A percentile compares a stretch with the other conserved stretches of the same genome.
Evolutionary conservation across 92 coral and sea anemone species (phyloP).

Genomic region (Epizoanthus fatuus): DNA sequence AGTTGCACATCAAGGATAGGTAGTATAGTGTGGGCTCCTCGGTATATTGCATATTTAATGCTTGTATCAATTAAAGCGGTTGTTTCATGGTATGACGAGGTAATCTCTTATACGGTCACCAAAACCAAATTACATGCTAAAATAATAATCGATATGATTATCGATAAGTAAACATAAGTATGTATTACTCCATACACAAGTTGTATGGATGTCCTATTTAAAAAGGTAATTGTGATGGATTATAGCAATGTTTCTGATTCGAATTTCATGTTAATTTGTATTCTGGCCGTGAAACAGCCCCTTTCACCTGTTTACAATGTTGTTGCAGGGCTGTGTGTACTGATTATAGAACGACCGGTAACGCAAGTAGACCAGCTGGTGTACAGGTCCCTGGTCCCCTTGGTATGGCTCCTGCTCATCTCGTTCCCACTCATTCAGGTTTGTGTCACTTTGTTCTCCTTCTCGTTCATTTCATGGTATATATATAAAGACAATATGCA

Average conservation of each 20-base stretch:
- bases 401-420: constrained; percentile 16
- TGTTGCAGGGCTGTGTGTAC: constrained; percentile 32
- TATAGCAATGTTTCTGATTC: not conserved
- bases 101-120: constrained; percentile 23
- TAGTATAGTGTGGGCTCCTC: not conserved
- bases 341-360: constrained; percentile 4
- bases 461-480: not conserved
- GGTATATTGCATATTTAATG: not conserved
- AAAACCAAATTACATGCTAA: not conserved
- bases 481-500: no score
- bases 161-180: no score
- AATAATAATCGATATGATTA: no score
- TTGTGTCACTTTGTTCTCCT: constrained; percentile 1
- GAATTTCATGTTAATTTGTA: not conserved
- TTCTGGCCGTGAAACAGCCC: not conserved
- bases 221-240: constrained; percentile 47
- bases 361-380: not conserved
- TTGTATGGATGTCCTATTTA: no score
- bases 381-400: constrained; percentile 8
- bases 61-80: not conserved
- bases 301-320: not conserved
- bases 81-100: not conserved
- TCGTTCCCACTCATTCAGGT: constrained; percentile 42
- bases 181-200: no score
- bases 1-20: no score